phyloP scores from a whole-genome alignment of 2,113 vertebrate genomes.

The Hippoglossus stenolepis region DNA sequence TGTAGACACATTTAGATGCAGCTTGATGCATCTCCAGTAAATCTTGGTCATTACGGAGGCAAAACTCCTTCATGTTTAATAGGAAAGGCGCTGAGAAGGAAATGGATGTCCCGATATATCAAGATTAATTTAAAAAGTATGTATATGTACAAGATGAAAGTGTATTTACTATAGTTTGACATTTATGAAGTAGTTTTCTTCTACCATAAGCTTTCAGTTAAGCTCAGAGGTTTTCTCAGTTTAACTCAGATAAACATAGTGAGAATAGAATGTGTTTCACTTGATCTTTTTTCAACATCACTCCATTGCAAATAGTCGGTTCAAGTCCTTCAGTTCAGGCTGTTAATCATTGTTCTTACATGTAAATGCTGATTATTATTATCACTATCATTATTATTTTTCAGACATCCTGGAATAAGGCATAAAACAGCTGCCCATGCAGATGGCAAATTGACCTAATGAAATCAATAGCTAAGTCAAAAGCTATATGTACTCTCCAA shows the following conservation, averaged over 20 bases:
- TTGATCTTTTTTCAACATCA: neutral
- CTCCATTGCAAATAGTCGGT: neutral
- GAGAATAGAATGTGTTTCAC: neutral
- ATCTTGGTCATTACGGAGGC: neutral
- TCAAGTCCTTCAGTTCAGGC: neutral
- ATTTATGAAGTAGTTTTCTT: neutral
- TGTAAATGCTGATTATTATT: neutral
- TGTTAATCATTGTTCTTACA: neutral
- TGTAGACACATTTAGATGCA: neutral
- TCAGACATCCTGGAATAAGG: neutral
- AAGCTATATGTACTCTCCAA: constrained; percentile 18
- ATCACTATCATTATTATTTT: neutral
- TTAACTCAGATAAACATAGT: neutral
- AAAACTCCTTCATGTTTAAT: constrained; percentile 3
- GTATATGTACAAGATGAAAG: neutral
- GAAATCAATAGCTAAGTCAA: constrained; percentile 10
- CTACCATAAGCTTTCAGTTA: neutral
- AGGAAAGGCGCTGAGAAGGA: neutral
- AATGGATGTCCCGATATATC: neutral
- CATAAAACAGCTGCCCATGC: neutral
- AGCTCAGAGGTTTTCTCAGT: neutral
- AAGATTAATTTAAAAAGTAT: neutral
- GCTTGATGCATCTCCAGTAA: neutral
- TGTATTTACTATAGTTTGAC: neutral
- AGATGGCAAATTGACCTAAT: neutral